Conservation (phyloP, 2,888 invertebrate species). For the Steromphala cineraria region DNA sequence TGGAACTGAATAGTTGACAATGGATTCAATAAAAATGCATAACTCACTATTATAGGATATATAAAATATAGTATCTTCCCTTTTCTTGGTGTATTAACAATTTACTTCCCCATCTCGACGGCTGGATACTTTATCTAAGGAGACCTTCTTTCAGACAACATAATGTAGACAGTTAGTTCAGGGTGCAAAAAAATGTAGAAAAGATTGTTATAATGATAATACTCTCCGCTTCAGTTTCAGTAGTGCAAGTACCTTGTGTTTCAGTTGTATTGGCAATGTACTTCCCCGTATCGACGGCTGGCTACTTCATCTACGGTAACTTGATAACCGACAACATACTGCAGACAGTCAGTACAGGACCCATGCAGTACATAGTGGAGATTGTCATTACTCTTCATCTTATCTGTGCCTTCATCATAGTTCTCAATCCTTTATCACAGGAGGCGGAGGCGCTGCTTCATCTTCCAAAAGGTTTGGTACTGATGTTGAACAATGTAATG, state of each 20-base stretch:
- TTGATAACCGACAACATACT: slow-evolving; percentile 85
- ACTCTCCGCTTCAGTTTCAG: no score
- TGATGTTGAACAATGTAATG: no score
- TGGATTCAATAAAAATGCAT: no score
- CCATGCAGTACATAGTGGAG: slow-evolving; percentile 79
- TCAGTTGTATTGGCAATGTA: slow-evolving; percentile 80
- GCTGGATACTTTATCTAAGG: slow-evolving; percentile 83
- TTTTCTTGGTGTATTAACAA: no score
- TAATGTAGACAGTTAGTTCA: slow-evolving; percentile 85
- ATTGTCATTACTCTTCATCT: slow-evolving; percentile 82
- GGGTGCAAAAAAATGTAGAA: no score
- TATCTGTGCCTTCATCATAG: slow-evolving; percentile 82
- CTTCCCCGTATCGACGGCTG: slow-evolving; percentile 82
- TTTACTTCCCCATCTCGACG: slow-evolving; percentile 82
- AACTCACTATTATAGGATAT: no score
- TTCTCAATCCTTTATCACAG: slow-evolving; percentile 85
- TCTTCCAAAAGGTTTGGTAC: slow-evolving; percentile 82
- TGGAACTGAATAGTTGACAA: no score
- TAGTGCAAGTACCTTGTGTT: no score
- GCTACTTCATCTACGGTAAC: slow-evolving; percentile 82
- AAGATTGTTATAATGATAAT: no score
- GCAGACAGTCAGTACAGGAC: slow-evolving; percentile 80
- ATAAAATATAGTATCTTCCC: no score
- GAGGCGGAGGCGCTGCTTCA: slow-evolving; percentile 86
- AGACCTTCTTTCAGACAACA: slow-evolving; percentile 83